Conservation (phyloP, 2,113 vertebrate genomes). For the Oceanodroma tethys region DNA sequence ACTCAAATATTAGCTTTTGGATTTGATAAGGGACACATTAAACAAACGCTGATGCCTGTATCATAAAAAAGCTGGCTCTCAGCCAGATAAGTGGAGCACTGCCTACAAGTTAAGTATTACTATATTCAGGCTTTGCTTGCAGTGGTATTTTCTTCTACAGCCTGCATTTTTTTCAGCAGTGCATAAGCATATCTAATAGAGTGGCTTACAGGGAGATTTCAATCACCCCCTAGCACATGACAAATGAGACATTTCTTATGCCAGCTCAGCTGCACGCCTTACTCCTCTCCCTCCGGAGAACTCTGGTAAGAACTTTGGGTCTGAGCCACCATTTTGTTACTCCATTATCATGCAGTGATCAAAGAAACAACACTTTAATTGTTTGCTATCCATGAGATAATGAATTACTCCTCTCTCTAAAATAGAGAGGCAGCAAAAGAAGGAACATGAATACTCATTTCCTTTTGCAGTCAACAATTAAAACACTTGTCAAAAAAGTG, state of each 20-base stretch:
- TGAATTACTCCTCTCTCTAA: neutral
- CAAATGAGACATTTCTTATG: neutral
- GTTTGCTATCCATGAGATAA: neutral
- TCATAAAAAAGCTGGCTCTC: neutral
- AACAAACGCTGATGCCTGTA: neutral
- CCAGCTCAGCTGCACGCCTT: neutral
- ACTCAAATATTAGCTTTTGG: slow-evolving; percentile 40
- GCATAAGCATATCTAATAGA: slow-evolving; percentile 3
- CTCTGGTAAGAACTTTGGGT: neutral
- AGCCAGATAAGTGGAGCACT: neutral
- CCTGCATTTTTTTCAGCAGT: neutral
- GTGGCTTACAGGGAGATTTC: slow-evolving; percentile 11
- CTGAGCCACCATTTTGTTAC: neutral
- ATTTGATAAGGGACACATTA: slow-evolving; percentile 36
- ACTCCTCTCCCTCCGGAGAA: neutral
- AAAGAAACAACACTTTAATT: slow-evolving; percentile 25
- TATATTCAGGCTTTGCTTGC: neutral
- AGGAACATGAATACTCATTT: neutral
- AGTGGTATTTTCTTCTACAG: neutral
- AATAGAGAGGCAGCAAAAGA: neutral
- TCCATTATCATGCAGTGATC: neutral
- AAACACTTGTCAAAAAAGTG: neutral
- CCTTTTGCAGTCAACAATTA: slow-evolving; percentile 20
- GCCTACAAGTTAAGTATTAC: neutral
- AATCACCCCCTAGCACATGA: neutral